Conservation (phyloP, 2,797 vertebrate species). For the Tadarida brasiliensis region DNA sequence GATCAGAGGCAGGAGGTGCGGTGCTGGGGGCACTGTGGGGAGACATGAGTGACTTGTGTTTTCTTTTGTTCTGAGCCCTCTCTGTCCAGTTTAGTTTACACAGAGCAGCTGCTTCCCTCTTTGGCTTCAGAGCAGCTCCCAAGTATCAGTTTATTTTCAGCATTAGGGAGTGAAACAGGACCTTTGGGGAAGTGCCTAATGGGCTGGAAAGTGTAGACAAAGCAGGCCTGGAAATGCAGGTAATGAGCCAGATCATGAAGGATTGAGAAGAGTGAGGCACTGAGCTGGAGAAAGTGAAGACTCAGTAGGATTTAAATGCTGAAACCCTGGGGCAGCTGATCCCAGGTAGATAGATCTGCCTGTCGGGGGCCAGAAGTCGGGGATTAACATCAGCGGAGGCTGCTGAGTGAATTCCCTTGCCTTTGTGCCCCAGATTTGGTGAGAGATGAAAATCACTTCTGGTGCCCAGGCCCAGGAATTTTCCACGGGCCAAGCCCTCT, state of each 20-base stretch:
- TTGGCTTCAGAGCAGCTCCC: neutral
- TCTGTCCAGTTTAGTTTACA: slow-evolving; percentile 22
- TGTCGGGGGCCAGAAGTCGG: neutral
- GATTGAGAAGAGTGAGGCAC: neutral
- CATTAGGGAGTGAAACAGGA: neutral
- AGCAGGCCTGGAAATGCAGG: neutral
- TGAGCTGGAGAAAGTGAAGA: slow-evolving; percentile 54
- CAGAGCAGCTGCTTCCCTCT: slow-evolving; percentile 37
- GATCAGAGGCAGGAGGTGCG: neutral
- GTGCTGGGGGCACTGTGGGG: neutral
- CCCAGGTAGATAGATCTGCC: neutral
- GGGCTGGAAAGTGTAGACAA: slow-evolving; percentile 53
- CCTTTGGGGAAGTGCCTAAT: slow-evolving; percentile 58
- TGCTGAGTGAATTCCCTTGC: neutral
- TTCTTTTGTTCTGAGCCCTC: slow-evolving; percentile 6
- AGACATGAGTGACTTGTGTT: neutral
- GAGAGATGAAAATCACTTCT: neutral
- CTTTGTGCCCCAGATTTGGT: neutral
- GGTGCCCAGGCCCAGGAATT: neutral
- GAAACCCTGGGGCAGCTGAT: neutral
- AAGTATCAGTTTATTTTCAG: slow-evolving; percentile 12
- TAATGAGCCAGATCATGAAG: slow-evolving; percentile 7
- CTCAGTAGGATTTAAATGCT: slow-evolving; percentile 28
- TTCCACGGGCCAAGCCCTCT: neutral
- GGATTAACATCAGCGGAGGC: neutral